Conservation (phyloP, 2,888 invertebrate genomes). For the Saturnia pavonia region DNA sequence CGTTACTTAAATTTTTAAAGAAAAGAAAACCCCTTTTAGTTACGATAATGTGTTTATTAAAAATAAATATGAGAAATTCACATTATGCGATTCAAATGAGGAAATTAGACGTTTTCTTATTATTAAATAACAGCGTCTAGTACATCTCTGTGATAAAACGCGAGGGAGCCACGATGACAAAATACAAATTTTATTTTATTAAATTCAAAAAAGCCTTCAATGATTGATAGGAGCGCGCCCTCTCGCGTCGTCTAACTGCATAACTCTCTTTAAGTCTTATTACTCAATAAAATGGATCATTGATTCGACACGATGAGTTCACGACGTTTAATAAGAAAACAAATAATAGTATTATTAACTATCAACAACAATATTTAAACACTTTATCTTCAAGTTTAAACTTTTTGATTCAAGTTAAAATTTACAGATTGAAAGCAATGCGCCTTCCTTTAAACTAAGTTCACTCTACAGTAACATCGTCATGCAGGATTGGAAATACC, state of each 20-base stretch:
- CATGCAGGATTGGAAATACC: no score
- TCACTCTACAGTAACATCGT: background rate
- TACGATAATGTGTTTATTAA: background rate
- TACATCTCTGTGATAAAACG: slow-evolving; percentile 62
- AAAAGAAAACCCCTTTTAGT: background rate
- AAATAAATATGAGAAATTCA: background rate
- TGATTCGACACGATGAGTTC: slow-evolving; percentile 38
- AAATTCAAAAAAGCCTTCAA: slow-evolving; percentile 82
- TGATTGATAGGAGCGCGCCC: slow-evolving; percentile 81
- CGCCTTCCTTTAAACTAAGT: background rate
- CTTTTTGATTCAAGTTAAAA: background rate
- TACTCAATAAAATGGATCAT: slow-evolving; percentile 77
- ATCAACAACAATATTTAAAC: background rate
- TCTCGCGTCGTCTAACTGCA: slow-evolving; percentile 57
- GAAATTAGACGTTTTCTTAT: background rate
- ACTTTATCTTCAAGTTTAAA: background rate
- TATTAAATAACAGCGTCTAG: slow-evolving; percentile 24
- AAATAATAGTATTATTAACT: background rate
- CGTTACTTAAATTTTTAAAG: no score
- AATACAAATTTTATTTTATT: slow-evolving; percentile 83
- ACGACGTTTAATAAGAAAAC: slow-evolving; percentile 7
- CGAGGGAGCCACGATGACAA: slow-evolving; percentile 80
- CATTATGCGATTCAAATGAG: background rate
- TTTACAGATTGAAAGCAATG: no score
- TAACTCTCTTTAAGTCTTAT: slow-evolving; percentile 76